Evolutionary conservation across 2,888 invertebrate genomes (phyloP).

Genomic region (Yponomeuta malinellus): DNA sequence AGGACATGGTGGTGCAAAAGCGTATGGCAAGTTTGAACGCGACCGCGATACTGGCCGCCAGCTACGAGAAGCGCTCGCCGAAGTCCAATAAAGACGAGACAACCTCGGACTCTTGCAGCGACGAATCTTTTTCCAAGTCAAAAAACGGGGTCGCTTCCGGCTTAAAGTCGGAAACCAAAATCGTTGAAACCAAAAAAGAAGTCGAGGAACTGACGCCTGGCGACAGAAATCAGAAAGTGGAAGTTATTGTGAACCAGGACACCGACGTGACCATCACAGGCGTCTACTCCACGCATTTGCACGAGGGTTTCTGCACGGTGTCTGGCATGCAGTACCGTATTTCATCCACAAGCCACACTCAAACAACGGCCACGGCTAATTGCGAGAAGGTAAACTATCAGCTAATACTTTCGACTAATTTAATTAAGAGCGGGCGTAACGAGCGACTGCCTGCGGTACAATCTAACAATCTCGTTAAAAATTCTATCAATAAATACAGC

Average conservation of each 20-base stretch:
- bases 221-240: constrained; percentile 77
- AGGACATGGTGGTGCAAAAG: constrained; percentile 91
- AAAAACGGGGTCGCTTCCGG: constrained; percentile 71
- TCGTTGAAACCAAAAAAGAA: constrained; percentile 46
- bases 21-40: constrained; percentile 95
- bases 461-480: constrained; percentile 13
- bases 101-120: constrained; percentile 74
- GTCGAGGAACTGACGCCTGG: constrained; percentile 43
- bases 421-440: constrained; percentile 16
- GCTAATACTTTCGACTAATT: constrained; percentile 16
- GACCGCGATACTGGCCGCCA: constrained; percentile 91
- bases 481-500: constrained; percentile 31
- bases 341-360: constrained; percentile 89
- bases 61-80: constrained; percentile 84
- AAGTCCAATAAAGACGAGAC: constrained; percentile 75
- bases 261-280: constrained; percentile 92
- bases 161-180: constrained; percentile 73
- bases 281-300: constrained; percentile 88
- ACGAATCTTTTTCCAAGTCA: constrained; percentile 69
- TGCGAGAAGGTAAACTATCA: constrained; percentile 73
- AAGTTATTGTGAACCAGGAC: constrained; percentile 89
- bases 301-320: constrained; percentile 89
- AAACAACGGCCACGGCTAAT: constrained; percentile 89
- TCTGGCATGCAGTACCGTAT: constrained; percentile 91
- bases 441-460: constrained; percentile 15